A percentile compares a stretch with the other conserved stretches of the same genome.
Evolutionary conservation across 2,113 vertebrate genomes (phyloP).

Genomic region (Abramis brama): DNA sequence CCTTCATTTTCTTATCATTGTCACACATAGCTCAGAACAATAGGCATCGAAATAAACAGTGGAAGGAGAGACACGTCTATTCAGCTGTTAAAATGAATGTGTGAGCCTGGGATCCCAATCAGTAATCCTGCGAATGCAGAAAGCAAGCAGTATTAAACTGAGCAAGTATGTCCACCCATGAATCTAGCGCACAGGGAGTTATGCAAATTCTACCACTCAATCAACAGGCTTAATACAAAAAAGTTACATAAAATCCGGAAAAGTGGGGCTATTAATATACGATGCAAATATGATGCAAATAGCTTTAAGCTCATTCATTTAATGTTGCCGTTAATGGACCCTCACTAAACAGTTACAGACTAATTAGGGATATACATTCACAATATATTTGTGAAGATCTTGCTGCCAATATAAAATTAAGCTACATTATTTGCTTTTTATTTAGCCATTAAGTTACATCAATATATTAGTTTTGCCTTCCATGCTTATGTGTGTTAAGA

Average conservation of each 20-base stretch:
- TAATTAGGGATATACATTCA: slow-evolving; percentile 32
- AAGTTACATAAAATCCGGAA: slow-evolving; percentile 42
- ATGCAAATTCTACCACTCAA: slow-evolving; percentile 48
- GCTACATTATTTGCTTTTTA: not conserved
- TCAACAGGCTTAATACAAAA: slow-evolving; percentile 24
- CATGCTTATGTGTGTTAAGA: not conserved
- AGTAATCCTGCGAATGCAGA: slow-evolving; percentile 2
- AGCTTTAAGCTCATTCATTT: slow-evolving; percentile 44
- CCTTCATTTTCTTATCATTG: slow-evolving; percentile 49
- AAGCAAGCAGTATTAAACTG: slow-evolving; percentile 12
- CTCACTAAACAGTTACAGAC: slow-evolving; percentile 11
- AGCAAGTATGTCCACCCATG: slow-evolving; percentile 23
- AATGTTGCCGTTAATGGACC: slow-evolving; percentile 58
- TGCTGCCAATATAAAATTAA: not conserved
- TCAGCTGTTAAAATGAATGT: slow-evolving; percentile 26
- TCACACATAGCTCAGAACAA: slow-evolving; percentile 30
- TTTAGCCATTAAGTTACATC: not conserved
- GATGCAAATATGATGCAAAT: slow-evolving; percentile 43
- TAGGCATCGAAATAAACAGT: slow-evolving; percentile 17
- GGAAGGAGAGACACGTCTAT: not conserved
- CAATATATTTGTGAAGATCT: not conserved
- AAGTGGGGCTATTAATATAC: slow-evolving; percentile 32
- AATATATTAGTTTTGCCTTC: not conserved
- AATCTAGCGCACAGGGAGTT: slow-evolving; percentile 31
- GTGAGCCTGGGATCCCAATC: slow-evolving; percentile 7